Evolutionary conservation across 2,888 invertebrate genomes (phyloP).

Genomic region (Nasonovia ribisnigri): DNA sequence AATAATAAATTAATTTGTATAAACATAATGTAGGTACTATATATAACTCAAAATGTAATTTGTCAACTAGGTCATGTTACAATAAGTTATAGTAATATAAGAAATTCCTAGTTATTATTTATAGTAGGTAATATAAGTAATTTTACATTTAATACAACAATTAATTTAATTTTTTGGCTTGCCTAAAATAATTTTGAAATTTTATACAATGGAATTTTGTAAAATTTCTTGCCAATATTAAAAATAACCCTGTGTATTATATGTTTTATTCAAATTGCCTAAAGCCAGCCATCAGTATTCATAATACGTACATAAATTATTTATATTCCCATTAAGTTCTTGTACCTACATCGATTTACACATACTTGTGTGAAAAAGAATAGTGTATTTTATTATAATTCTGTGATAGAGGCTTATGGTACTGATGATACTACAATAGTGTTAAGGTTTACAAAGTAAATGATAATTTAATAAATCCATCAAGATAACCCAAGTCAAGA

Average conservation of each 20-base stretch:
- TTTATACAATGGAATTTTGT: background rate
- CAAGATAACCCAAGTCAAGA: too few relatives aligned
- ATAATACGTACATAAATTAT: background rate
- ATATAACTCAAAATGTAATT: background rate
- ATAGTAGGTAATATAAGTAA: background rate
- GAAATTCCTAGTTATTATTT: background rate
- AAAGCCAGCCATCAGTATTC: background rate
- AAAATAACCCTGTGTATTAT: background rate
- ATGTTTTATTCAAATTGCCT: background rate
- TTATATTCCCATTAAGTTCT: background rate
- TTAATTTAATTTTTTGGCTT: background rate
- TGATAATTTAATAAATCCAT: background rate
- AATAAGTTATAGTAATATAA: background rate
- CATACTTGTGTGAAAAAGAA: background rate
- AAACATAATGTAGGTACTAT: background rate
- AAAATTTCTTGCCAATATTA: background rate
- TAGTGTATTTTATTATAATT: background rate
- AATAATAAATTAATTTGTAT: too few relatives aligned
- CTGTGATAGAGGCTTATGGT: background rate
- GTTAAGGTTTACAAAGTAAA: background rate
- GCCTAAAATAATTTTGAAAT: background rate
- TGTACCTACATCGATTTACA: background rate
- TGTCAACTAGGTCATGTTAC: background rate
- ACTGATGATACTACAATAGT: background rate
- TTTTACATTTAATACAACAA: background rate